Evolutionary conservation across 2,113 vertebrate genomes (phyloP).

Genomic region (Microcebus griseorufus): DNA sequence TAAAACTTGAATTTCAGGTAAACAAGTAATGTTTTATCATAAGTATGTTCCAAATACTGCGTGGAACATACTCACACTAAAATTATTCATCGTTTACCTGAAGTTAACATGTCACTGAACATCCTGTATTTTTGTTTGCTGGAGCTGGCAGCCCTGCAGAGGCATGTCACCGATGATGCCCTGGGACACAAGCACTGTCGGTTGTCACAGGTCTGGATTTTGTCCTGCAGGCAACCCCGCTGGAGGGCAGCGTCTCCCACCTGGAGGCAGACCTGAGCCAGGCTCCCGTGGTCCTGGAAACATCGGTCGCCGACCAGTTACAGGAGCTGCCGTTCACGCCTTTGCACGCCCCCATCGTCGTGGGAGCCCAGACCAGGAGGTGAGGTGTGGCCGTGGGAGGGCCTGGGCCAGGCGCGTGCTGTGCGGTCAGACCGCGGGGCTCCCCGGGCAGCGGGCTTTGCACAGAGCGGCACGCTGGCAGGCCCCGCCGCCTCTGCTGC

Average conservation of each 20-base stretch:
- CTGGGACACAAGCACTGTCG: accelerated
- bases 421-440: accelerated
- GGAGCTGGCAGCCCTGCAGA: accelerated
- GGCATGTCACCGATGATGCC: accelerated
- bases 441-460: background rate
- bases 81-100: background rate
- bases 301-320: constrained; percentile 77
- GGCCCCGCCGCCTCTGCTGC: accelerated
- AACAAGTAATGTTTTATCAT: background rate
- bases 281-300: background rate
- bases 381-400: constrained; percentile 74
- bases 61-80: accelerated
- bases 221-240: constrained; percentile 67
- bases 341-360: constrained; percentile 89
- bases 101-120: background rate
- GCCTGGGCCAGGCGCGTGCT: accelerated
- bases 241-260: constrained; percentile 86
- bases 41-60: too few species aligned
- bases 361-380: constrained; percentile 88
- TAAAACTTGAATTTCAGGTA: background rate
- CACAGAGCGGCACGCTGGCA: accelerated
- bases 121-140: background rate
- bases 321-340: constrained; percentile 91
- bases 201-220: background rate
- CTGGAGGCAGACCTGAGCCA: constrained; percentile 86